Evolutionary conservation across 2,888 invertebrate genomes (phyloP).

Genomic region (Saturnia pavonia): DNA sequence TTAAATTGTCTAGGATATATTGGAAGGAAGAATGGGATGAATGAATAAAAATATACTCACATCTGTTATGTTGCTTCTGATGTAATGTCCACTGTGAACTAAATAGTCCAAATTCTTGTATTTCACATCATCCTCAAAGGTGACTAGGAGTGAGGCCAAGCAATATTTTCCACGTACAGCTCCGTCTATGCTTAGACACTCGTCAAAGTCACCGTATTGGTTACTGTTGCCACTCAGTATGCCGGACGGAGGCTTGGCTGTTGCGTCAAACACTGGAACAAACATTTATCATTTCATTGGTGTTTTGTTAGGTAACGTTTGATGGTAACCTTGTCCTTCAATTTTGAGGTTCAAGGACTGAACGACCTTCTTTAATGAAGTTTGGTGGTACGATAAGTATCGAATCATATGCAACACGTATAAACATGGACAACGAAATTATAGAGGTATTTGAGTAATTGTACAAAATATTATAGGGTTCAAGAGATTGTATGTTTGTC

Average conservation of each 20-base stretch:
- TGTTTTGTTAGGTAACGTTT: conserved; percentile 2
- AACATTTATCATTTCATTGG: conserved; percentile 19
- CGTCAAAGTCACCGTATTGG: conserved; percentile 87
- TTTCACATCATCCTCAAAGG: conserved; percentile 51
- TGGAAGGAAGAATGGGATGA: too few species aligned
- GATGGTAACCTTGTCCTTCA: conserved; percentile 20
- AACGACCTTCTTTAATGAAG: not conserved
- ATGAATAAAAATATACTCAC: conserved; percentile 58
- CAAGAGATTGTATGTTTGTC: too few species aligned
- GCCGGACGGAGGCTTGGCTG: conserved; percentile 86
- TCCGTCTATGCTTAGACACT: conserved; percentile 81
- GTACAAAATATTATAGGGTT: too few species aligned
- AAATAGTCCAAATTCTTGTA: conserved; percentile 63
- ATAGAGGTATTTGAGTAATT: not conserved
- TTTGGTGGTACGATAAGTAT: not conserved
- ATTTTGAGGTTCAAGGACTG: conserved; percentile 20
- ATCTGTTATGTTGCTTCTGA: conserved; percentile 78
- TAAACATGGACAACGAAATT: not conserved
- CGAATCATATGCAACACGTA: not conserved
- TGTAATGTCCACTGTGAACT: conserved; percentile 78
- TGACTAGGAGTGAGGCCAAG: conserved; percentile 80
- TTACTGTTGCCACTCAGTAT: conserved; percentile 86
- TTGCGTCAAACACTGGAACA: conserved; percentile 86
- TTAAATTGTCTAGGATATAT: too few species aligned
- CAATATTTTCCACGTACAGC: conserved; percentile 85